Conservation (phyloP, 2,888 invertebrate species). For the Coremacera marginata region DNA sequence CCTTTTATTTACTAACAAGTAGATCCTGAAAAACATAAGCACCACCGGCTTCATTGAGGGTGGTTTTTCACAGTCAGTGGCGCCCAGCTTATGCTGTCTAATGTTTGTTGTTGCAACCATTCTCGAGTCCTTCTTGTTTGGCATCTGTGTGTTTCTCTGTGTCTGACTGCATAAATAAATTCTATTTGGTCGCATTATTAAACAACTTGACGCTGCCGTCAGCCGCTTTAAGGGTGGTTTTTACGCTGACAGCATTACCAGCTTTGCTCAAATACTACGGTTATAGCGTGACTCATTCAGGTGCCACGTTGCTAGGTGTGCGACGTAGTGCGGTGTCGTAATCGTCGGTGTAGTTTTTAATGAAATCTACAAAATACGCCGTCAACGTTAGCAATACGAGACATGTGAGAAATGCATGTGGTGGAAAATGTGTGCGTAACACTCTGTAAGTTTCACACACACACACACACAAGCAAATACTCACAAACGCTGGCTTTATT, state of each 20-base stretch:
- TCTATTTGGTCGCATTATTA: conserved; percentile 24
- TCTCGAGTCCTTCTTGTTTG: neutral
- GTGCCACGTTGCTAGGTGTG: neutral
- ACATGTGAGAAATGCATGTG: neutral
- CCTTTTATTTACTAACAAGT: neutral
- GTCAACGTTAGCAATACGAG: neutral
- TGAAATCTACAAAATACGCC: neutral
- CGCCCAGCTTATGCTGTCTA: neutral
- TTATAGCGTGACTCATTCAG: conserved; percentile 25
- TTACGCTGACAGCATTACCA: conserved; percentile 9
- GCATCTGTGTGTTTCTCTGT: neutral
- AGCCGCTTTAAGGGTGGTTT: conserved; percentile 13
- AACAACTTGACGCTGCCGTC: conserved; percentile 12
- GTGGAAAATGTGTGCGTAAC: neutral
- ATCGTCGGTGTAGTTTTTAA: neutral
- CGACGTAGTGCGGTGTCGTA: neutral
- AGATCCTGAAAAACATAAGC: neutral
- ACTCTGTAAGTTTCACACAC: too few relatives aligned
- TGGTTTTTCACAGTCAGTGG: conserved; percentile 20
- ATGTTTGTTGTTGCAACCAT: conserved; percentile 20
- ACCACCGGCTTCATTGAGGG: conserved; percentile 14
- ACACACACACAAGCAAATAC: too few relatives aligned
- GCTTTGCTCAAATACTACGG: neutral
- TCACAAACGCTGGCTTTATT: too few relatives aligned
- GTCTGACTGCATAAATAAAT: conserved; percentile 11